Evolutionary conservation across 2,113 vertebrate species (phyloP), one percentile per base, ranked within the genome.

Genomic region (Chlorodrepanis virens): DNA sequence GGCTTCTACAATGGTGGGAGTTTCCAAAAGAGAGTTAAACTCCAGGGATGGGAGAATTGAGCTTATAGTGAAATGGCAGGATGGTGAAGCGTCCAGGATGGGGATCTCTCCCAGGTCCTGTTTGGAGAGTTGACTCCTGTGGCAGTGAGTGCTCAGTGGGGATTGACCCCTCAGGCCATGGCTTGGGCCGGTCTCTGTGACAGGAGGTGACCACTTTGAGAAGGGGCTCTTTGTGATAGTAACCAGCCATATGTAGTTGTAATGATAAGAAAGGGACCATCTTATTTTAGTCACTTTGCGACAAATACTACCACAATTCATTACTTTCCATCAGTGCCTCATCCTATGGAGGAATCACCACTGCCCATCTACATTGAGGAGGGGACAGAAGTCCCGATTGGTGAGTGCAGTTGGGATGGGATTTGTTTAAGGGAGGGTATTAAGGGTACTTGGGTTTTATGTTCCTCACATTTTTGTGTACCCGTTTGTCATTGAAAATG

Each of bases 291-390:
- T 97, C 93, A 93, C 92, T 97, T 95, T 97, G 93, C 56, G 91
- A 97, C 96, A 95, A 96, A 97, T 97, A 97, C 96, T 97, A 96
- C 97, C 95, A 97, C 95, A 74, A 97, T 97, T 97, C 96, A 97
- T 97, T 97, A 97, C 97, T 97, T 97, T 97, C 97, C 96, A 97
- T 97, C 97, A 97, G 97, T 96, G 97, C 93, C 92, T 97, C 95
- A 97, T 93, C 96, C 97, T 97, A 97, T 97, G 97, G 97, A 97
- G 96, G 96, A 97, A 96, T 96, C 96, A 96, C 94, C 97, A 95
- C 97, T 97, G 96, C 96, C 96, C 95, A 97, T 97, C 97, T 96
- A 95, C 96, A 97, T 97, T 97, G 96, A 97, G 97, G 93, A 97
- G 97, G 96, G 95, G 93, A 97, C 95, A 96, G 94, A 97, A 95